phyloP scores from a whole-genome alignment of 2,797 vertebrate species.

The Galaxias olidus region DNA sequence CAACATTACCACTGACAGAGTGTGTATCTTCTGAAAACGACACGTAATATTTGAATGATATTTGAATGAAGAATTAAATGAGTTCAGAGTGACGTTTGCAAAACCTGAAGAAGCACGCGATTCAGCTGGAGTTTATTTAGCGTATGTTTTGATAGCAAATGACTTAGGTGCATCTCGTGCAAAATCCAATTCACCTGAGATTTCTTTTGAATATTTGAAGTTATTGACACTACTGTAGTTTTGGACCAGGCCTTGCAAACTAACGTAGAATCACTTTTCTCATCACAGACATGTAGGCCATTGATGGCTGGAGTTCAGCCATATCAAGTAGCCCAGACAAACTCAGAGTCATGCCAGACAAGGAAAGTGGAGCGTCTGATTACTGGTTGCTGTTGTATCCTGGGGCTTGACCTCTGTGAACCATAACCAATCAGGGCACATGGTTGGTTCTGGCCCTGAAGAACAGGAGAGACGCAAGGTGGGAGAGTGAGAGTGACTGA shows the following conservation, averaged over 20 bases:
- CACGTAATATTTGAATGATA: no score
- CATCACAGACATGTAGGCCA: slow-evolving; percentile 8
- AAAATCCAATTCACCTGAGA: no score
- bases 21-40: no score
- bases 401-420: slow-evolving; percentile 51
- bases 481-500: slow-evolving; percentile 20
- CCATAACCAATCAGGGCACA: slow-evolving; percentile 60
- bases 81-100: no score
- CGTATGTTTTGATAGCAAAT: no score
- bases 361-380: slow-evolving; percentile 18
- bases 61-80: slow-evolving; percentile 3
- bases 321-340: slow-evolving; percentile 62
- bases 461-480: slow-evolving; percentile 28
- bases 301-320: slow-evolving; percentile 23
- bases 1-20: no score
- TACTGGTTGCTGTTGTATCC: slow-evolving; percentile 38
- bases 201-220: no score
- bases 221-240: no score
- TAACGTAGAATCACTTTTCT: slow-evolving; percentile 11
- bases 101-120: no score
- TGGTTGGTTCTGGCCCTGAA: slow-evolving; percentile 39
- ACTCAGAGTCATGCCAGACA: slow-evolving; percentile 53
- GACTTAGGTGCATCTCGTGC: no score
- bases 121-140: no score
- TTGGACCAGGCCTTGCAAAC: no score